phyloP scores from a whole-genome alignment of 2,113 vertebrate genomes.

The Brienomyrus brachyistius region DNA sequence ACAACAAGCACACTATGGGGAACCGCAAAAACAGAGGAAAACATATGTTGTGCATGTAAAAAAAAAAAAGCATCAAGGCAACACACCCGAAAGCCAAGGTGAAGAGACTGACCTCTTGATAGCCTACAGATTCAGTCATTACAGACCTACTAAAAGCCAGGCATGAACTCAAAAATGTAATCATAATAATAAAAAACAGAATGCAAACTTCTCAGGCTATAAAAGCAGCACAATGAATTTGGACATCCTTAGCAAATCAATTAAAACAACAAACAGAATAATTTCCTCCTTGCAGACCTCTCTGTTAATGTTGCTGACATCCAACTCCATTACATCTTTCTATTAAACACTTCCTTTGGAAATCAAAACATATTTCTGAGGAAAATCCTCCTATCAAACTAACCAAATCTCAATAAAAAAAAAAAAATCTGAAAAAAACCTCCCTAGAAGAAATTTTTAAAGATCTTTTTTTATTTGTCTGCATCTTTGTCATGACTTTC shows the following conservation, averaged over 20 bases:
- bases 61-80: background rate
- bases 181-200: background rate
- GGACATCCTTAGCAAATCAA: background rate
- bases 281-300: background rate
- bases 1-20: background rate
- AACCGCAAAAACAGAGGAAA: background rate
- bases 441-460: background rate
- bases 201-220: background rate
- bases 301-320: background rate
- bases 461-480: background rate
- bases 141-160: background rate
- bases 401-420: background rate
- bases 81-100: background rate
- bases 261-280: background rate
- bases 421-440: background rate
- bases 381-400: background rate
- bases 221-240: background rate
- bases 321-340: background rate
- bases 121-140: background rate
- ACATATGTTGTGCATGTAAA: background rate
- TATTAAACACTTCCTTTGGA: background rate
- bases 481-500: background rate
- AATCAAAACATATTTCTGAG: background rate
- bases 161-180: background rate
- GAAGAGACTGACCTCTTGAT: background rate